A percentile compares a stretch with the other conserved stretches of the same genome.
Conservation (phyloP, 53 echinoderm and acorn worm genomes). For the Henricia sp. region DNA sequence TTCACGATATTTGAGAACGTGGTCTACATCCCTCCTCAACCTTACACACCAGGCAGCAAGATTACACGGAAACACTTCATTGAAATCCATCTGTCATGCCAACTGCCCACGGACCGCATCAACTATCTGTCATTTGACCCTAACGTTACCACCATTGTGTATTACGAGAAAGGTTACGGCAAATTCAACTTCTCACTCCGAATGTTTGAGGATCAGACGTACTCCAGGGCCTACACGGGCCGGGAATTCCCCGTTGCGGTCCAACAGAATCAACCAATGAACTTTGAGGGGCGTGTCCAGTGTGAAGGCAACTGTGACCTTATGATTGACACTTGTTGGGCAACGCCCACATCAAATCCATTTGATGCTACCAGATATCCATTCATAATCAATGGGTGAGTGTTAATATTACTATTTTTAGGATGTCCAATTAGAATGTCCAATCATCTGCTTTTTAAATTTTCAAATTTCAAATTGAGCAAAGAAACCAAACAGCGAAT, state of each 20-base stretch:
- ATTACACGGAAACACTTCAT: constrained; percentile 58
- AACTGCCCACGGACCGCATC: constrained; percentile 60
- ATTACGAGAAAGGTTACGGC: constrained; percentile 67
- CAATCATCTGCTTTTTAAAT: neutral
- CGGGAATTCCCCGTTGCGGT: constrained; percentile 59
- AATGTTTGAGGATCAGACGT: constrained; percentile 61
- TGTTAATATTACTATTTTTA: too few species aligned
- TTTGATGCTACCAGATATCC: constrained; percentile 42
- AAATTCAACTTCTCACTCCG: constrained; percentile 72
- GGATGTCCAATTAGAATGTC: too few species aligned
- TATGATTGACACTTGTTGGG: constrained; percentile 76
- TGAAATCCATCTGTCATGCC: constrained; percentile 76
- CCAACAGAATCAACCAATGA: constrained; percentile 60
- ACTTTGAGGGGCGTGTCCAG: constrained; percentile 69
- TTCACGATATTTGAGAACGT: constrained; percentile 64
- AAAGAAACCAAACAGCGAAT: neutral
- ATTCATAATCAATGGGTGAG: constrained; percentile 78
- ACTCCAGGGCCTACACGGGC: constrained; percentile 30
- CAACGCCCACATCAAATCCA: constrained; percentile 72
- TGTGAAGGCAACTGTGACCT: constrained; percentile 29
- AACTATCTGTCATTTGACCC: constrained; percentile 70
- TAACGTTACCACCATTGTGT: constrained; percentile 69
- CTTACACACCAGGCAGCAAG: constrained; percentile 56
- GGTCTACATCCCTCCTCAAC: constrained; percentile 70
- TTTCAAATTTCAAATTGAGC: neutral